phyloP scores from a whole-genome alignment of 2,113 vertebrate species.

The Gallinago undulata region DNA sequence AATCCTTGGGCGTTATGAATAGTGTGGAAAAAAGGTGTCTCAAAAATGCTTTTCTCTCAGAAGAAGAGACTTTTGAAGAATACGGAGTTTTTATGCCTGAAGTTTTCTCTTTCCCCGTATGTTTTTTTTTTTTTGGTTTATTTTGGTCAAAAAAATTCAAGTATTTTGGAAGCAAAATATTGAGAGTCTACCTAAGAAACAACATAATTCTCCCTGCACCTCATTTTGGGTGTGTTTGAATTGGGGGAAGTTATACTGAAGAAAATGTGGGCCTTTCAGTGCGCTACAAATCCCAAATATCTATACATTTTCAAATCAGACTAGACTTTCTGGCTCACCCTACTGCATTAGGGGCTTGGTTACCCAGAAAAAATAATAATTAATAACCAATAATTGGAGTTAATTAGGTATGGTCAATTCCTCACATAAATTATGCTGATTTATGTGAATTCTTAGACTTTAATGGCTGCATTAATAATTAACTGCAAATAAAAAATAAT shows the following conservation, averaged over 20 bases:
- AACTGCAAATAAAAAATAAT: slow-evolving; percentile 32
- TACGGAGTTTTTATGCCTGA: neutral
- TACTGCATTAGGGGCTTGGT: neutral
- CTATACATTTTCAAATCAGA: neutral
- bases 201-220: neutral
- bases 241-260: neutral
- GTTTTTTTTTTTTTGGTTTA: neutral
- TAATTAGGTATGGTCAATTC: neutral
- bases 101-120: neutral
- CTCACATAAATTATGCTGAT: slow-evolving; percentile 21
- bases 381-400: neutral
- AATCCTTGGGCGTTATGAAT: neutral
- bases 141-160: neutral
- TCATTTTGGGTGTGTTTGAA: neutral
- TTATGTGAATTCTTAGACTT: slow-evolving; percentile 13
- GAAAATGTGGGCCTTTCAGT: neutral
- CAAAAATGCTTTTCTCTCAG: neutral
- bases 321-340: neutral
- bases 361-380: neutral
- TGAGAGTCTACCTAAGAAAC: neutral
- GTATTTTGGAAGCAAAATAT: neutral
- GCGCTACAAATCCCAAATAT: neutral
- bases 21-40: neutral
- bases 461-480: slow-evolving; percentile 22
- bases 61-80: neutral